phyloP scores from a whole-genome alignment of 2,113 vertebrate species.

The Hemiscyllium ocellatum region DNA sequence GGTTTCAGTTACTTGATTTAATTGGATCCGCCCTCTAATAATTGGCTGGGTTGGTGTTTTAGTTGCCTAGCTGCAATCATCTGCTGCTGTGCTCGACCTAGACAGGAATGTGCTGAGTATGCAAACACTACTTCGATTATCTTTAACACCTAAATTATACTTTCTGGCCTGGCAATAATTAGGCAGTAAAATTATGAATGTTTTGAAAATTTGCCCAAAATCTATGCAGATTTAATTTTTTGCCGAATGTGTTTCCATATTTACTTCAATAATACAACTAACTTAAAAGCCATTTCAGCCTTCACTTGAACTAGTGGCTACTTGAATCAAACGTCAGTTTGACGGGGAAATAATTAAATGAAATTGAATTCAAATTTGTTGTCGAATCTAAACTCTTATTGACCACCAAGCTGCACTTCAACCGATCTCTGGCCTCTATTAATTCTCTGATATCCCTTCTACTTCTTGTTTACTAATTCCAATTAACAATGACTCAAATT shows the following conservation, averaged over 20 bases:
- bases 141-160: neutral
- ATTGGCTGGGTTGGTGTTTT: conserved; percentile 11
- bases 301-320: neutral
- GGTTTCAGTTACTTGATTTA: conserved; percentile 26
- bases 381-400: neutral
- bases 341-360: neutral
- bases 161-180: neutral
- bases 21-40: conserved; percentile 12
- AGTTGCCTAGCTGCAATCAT: neutral
- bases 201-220: neutral
- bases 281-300: neutral
- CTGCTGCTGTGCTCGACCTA: neutral
- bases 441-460: neutral
- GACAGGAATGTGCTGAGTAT: neutral
- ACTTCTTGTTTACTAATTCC: neutral
- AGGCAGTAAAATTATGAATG: neutral
- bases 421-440: neutral
- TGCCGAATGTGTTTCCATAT: neutral
- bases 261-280: neutral
- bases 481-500: neutral
- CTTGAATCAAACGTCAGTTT: neutral
- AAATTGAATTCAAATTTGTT: neutral
- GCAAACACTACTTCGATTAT: neutral
- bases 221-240: neutral
- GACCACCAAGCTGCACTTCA: neutral